Conservation (phyloP, 2,113 vertebrate species). For the Pantherophis guttatus region DNA sequence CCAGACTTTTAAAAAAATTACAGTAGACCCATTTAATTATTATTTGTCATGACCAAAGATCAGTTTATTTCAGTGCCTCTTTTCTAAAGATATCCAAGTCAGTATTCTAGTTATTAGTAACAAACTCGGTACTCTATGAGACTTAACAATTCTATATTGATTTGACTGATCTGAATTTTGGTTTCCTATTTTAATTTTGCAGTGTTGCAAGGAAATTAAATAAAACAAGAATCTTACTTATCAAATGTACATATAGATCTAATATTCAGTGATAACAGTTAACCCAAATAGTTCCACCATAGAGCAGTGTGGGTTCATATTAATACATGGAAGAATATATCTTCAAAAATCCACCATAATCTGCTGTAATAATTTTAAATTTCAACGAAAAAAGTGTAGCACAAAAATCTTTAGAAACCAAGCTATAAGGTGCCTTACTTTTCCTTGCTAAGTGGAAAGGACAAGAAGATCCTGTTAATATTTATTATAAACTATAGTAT, state of each 20-base stretch:
- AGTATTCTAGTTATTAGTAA: neutral
- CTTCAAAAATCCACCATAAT: neutral
- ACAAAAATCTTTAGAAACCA: conserved; percentile 34
- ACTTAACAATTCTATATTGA: neutral
- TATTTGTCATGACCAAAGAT: neutral
- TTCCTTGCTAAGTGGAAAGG: conserved; percentile 36
- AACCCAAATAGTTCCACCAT: neutral
- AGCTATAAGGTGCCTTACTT: conserved; percentile 53
- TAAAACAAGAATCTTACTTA: neutral
- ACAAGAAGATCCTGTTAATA: conserved; percentile 29
- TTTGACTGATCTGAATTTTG: neutral
- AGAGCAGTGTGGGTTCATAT: neutral
- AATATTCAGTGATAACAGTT: neutral
- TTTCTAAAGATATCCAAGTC: neutral
- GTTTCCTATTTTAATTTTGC: neutral
- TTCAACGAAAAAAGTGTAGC: conserved; percentile 28
- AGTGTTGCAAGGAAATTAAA: neutral
- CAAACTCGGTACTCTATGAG: conserved; percentile 14
- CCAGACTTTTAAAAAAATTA: neutral
- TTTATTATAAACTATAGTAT: conserved; percentile 24
- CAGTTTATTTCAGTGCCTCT: neutral
- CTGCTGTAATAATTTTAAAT: conserved; percentile 42
- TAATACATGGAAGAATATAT: conserved; percentile 30
- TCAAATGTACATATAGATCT: conserved; percentile 2
- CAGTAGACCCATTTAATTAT: neutral